Evolutionary conservation across 2,113 vertebrate species (phyloP), one percentile per base, ranked within the genome.

Genomic region (Abramis brama): DNA sequence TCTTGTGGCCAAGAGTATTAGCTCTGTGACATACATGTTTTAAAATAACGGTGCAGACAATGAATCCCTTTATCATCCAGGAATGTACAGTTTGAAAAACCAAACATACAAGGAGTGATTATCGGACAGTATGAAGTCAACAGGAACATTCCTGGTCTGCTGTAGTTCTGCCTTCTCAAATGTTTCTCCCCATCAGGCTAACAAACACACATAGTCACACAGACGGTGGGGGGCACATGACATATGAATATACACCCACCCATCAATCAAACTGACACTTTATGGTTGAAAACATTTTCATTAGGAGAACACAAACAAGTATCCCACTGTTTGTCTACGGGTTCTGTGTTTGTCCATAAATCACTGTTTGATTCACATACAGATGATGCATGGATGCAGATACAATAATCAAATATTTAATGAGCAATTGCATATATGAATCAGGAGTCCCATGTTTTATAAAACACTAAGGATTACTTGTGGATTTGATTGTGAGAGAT

Each of bases 281-380:
- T 79, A 80, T 33, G 77, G 36, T 50, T 52, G 66, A 74, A 85
- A 87, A 85, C 30, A 76, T 74, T 75, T 85, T 74, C 78, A 82
- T 85, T 79, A 91, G 4, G 74, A 39, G 86, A 87, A 91, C 86
- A 89, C 91, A 90, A 87, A 71, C 57, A 87, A 84, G 66, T 17
- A 33, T 52, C 25, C 36, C 33, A 36, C 59, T 70, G 57, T 82
- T 64, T 39, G 55, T 64, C 19, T 64, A 43, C 23, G 5, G 10
- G 52, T 27, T 23, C 43, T 79, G 43, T 57, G 62, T 64, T 66
- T 23, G 47, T 36, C 27, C 17, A 82, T 82, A 71, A 82, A 82
- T 82, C 47, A 36, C 27, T 52, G 17, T 39, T 43, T 12, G 39
- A 81, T 64, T 74, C 52, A 75, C 10, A 25, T 21, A 25, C 33